Evolutionary conservation across 2,113 vertebrate species (phyloP).

Genomic region (Phalacrocorax pelagicus): DNA sequence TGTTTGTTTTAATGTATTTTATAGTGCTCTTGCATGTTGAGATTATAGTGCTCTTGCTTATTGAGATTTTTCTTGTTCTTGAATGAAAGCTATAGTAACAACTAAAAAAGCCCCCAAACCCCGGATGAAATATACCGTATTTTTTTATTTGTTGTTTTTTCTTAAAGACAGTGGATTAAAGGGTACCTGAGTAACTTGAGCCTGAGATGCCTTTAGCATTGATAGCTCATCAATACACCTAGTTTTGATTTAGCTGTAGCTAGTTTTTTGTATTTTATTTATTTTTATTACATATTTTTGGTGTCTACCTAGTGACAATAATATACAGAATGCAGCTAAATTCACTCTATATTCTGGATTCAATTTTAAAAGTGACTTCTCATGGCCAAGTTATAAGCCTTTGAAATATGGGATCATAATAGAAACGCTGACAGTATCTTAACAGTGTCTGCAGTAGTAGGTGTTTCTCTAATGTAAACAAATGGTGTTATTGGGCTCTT

Average conservation of each 20-base stretch:
- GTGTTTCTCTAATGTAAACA: slow-evolving; percentile 68
- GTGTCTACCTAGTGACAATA: not conserved
- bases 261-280: not conserved
- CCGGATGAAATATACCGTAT: not conserved
- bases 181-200: not conserved
- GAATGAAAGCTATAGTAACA: not conserved
- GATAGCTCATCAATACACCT: not conserved
- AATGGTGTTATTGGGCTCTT: slow-evolving; percentile 52
- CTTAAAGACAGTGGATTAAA: not conserved
- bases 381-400: slow-evolving; percentile 38
- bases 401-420: slow-evolving; percentile 64
- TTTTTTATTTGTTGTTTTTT: not conserved
- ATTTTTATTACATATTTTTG: not conserved
- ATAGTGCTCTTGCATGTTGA: not conserved
- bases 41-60: not conserved
- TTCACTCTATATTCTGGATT: slow-evolving; percentile 50
- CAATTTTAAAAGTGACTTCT: slow-evolving; percentile 68
- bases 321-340: slow-evolving; percentile 24
- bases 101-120: not conserved
- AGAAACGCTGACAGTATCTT: slow-evolving; percentile 63
- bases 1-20: not conserved
- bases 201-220: not conserved
- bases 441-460: slow-evolving; percentile 52
- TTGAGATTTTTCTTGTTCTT: not conserved
- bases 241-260: not conserved